These are phyloP conservation scores for Chlorops oryzae DNA, from an alignment of 1,140 invertebrate genomes.

Conservation along the genomic window DNA sequence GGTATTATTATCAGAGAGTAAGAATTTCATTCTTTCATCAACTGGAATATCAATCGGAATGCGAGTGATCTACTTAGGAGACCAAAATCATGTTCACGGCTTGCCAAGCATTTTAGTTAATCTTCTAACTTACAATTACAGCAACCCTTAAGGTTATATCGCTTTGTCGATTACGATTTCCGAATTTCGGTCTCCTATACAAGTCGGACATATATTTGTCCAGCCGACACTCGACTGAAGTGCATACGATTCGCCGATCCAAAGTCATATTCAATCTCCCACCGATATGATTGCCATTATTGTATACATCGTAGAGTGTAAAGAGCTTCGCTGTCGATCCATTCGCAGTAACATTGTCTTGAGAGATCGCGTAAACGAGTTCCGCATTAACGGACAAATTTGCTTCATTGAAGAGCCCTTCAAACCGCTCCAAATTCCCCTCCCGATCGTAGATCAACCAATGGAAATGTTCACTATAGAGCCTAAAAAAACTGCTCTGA, in stretches of 20 bases:
- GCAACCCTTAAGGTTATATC: slow-evolving; percentile 15
- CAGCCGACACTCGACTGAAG: not conserved
- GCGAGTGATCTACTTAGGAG: slow-evolving; percentile 4
- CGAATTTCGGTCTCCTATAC: slow-evolving; percentile 9
- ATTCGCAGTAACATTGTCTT: not conserved
- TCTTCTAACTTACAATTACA: slow-evolving; percentile 9
- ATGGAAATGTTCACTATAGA: slow-evolving; percentile 11
- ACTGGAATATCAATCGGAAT: not conserved
- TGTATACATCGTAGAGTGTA: slow-evolving; percentile 20
- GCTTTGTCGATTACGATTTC: slow-evolving; percentile 8
- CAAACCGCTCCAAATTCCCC: slow-evolving; percentile 3
- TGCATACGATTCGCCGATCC: slow-evolving; percentile 12
- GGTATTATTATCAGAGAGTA: not conserved
- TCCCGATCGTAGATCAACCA: slow-evolving; percentile 15
- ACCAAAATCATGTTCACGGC: not conserved
- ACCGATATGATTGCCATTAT: slow-evolving; percentile 16
- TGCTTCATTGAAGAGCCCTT: slow-evolving; percentile 6
- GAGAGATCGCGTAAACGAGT: slow-evolving; percentile 16
- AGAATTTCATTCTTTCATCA: slow-evolving; percentile 3
- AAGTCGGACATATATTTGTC: slow-evolving; percentile 9
- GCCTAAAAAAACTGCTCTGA: slow-evolving; percentile 1
- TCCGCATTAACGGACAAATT: slow-evolving; percentile 12
- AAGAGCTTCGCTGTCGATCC: not conserved
- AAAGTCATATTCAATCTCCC: slow-evolving; percentile 16
- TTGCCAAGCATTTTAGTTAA: not conserved